Base-by-base conservation (phyloP, 2,113 vertebrate genomes). In the Ondatra zibethicus region DNA sequence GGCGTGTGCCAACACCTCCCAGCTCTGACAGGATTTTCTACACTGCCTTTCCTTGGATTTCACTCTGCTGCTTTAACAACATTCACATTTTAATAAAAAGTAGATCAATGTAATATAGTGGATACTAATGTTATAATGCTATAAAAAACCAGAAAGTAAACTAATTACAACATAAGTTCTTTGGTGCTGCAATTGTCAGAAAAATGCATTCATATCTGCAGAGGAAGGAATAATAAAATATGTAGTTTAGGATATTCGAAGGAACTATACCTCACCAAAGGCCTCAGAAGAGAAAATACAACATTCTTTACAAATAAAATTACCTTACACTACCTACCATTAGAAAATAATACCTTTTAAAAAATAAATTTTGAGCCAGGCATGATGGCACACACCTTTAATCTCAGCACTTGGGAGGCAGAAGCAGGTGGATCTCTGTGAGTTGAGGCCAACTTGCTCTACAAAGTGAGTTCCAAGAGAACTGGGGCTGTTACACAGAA, bases 131-230 rank as follows among this genome's bases (percentile, higher is more conserved):
- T 85, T 98, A 96, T 96, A 96, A 99, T 99, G 98, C 98, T 98
- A 95, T 98, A 63, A 98, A 98, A 99, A 98, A 98, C 39, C 98
- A 99, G 97, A 99, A 17, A 98, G 98, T 99, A 97, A 97, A 97
- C 95, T 39, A 88, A 61, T 3, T 73, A n/a, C 52, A 84, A 39
- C 52, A 66, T 65, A 52, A 93, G 47, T 58, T 85, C 36, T 88
- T 73, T 93, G 14, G 36, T 50, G 13, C 70, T 75, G 75, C 13
- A 87, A 36, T 21, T 55, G 27, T 65, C 31, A 25, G 45, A 88
- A 61, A 52, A 91, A 77, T 84, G n/a, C 45, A 50, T 88, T 90
- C 36, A 72, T 61, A 89, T 55, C 7, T n/a, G 82, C 33, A 94
- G 63, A 89, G 39, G 23, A 77, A 63, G 29, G 68, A 33, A 36